A percentile compares a stretch with the other conserved stretches of the same genome.
phyloP scores from a whole-genome alignment of 2,888 invertebrate species.

The Chironomus riparius region DNA sequence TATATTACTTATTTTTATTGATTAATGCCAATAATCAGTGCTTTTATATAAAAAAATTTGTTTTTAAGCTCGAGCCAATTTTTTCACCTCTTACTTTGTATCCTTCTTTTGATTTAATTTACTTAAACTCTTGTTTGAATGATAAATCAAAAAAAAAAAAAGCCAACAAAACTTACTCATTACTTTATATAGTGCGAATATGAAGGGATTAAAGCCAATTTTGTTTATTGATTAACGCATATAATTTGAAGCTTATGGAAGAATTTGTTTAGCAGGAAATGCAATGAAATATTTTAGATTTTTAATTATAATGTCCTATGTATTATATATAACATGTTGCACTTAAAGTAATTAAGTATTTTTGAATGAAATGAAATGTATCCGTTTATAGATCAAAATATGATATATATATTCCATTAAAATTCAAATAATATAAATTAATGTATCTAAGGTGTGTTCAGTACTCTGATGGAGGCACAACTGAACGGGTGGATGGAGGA shows the following conservation, averaged over 20 bases:
- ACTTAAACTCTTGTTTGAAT: neutral
- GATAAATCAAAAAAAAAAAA: neutral
- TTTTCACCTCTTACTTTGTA: neutral
- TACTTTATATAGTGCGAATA: too few species aligned
- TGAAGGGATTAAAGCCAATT: neutral
- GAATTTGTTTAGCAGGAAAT: neutral
- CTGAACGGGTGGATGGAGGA: conserved; percentile 1
- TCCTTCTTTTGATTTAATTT: neutral
- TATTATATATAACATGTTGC: neutral
- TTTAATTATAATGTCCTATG: neutral
- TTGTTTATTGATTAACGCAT: conserved; percentile 1
- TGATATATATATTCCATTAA: neutral
- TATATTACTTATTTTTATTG: neutral
- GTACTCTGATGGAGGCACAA: neutral
- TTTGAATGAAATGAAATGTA: neutral
- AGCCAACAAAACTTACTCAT: too few species aligned
- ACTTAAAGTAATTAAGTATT: neutral
- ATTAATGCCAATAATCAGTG: conserved; percentile 9
- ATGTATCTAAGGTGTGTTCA: neutral
- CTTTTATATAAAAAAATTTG: neutral
- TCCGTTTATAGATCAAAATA: neutral
- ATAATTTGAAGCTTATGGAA: neutral
- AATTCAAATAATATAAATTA: neutral
- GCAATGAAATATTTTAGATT: neutral
- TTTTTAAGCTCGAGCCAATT: neutral